phyloP scores from a whole-genome alignment of 2,797 vertebrate genomes.

The Pangasius djambal region DNA sequence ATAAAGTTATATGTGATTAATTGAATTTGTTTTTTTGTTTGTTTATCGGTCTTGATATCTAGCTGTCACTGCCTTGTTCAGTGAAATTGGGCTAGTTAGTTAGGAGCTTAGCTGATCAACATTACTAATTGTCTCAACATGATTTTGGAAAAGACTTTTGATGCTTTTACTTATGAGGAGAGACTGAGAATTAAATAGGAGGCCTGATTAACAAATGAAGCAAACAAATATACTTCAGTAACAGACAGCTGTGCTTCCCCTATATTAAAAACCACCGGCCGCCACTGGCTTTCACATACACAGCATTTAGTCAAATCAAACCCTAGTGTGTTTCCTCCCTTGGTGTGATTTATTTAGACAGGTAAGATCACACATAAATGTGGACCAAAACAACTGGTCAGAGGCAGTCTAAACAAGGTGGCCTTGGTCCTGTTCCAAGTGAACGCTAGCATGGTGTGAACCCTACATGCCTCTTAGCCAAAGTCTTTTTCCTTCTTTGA shows the following conservation, averaged over 20 bases:
- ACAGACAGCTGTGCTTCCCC: not conserved
- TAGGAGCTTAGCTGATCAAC: not conserved
- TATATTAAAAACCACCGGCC: not conserved
- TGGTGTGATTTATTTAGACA: not conserved
- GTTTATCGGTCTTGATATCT: not conserved
- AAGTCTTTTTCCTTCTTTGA: not conserved
- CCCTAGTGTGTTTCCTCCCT: not conserved
- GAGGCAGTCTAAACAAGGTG: not conserved
- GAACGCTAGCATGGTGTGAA: not conserved
- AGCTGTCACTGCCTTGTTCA: too few species aligned
- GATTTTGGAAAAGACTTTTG: not conserved
- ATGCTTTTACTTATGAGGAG: not conserved
- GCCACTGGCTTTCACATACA: not conserved
- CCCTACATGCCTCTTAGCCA: not conserved
- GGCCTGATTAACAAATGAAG: not conserved
- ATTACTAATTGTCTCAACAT: too few species aligned
- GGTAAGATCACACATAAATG: not conserved
- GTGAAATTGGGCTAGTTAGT: not conserved
- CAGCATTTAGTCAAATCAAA: not conserved
- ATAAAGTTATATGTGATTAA: too few species aligned
- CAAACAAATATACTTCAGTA: not conserved
- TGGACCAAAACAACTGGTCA: not conserved
- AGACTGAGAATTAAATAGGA: not conserved
- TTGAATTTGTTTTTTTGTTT: not conserved
- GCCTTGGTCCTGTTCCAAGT: not conserved